Conservation (phyloP, 2,113 vertebrate genomes). For the Neopipo cinnamomea region DNA sequence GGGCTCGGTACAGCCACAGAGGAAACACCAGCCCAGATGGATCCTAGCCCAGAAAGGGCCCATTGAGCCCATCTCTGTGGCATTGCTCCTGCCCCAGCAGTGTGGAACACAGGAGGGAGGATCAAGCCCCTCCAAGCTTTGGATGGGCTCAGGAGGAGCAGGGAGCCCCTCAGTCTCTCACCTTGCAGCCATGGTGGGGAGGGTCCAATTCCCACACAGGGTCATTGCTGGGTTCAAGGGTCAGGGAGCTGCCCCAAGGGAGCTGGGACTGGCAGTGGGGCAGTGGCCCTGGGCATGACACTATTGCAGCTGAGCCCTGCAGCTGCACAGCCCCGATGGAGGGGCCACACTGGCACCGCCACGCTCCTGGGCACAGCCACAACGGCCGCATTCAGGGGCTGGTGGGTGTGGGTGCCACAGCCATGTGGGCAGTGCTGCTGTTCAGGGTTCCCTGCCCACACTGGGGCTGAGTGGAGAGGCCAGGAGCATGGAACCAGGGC, state of each 20-base stretch:
- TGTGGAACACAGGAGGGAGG: rapidly evolving
- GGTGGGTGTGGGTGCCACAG: rapidly evolving
- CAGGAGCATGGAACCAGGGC: rapidly evolving
- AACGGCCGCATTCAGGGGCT: neutral
- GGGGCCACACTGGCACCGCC: neutral
- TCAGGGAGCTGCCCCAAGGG: rapidly evolving
- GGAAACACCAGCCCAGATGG: rapidly evolving
- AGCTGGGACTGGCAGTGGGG: neutral
- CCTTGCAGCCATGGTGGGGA: neutral
- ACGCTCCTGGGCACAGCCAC: neutral
- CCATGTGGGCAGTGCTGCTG: neutral
- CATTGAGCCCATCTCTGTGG: neutral
- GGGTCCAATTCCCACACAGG: rapidly evolving
- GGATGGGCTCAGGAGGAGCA: neutral
- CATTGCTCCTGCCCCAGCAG: neutral
- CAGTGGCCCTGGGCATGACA: rapidly evolving
- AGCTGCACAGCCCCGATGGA: neutral
- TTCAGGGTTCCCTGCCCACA: rapidly evolving
- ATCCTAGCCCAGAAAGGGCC: neutral
- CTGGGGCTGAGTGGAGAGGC: neutral
- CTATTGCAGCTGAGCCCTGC: neutral
- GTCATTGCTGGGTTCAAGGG: neutral
- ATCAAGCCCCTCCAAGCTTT: neutral
- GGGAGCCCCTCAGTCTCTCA: neutral
- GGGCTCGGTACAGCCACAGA: neutral